Evolutionary conservation across 2,888 invertebrate species (phyloP).

Genomic region (Romanomermis culicivorax): DNA sequence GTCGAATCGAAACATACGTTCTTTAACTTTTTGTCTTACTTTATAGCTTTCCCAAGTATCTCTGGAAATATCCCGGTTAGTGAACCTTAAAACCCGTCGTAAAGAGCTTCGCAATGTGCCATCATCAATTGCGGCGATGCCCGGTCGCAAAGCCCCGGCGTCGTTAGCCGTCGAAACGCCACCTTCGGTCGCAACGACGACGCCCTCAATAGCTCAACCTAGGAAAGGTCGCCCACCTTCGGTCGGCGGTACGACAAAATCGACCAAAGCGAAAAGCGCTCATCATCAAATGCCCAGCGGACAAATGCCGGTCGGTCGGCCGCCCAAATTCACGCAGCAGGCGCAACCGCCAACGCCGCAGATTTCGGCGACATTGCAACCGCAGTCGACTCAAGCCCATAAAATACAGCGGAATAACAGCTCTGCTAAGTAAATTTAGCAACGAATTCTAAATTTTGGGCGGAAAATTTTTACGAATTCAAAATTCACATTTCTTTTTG

Average conservation of each 20-base stretch:
- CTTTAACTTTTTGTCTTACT: background rate
- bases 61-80: background rate
- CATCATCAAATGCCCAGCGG: background rate
- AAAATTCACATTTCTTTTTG: too few species aligned
- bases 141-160: background rate
- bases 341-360: background rate
- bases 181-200: background rate
- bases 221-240: background rate
- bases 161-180: background rate
- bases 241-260: background rate
- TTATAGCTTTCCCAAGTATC: constrained; percentile 6
- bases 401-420: background rate
- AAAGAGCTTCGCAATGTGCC: background rate
- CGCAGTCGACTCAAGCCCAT: background rate
- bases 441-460: background rate
- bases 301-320: background rate
- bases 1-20: background rate
- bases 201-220: background rate
- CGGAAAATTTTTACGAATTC: background rate
- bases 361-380: background rate
- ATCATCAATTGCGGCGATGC: too few species aligned
- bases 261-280: background rate
- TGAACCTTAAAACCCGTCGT: constrained; percentile 2
- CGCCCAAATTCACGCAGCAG: background rate
- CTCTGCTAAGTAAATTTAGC: background rate